Evolutionary conservation across 2,888 invertebrate genomes (phyloP).

Genomic region (Flabesymbios commensalis): DNA sequence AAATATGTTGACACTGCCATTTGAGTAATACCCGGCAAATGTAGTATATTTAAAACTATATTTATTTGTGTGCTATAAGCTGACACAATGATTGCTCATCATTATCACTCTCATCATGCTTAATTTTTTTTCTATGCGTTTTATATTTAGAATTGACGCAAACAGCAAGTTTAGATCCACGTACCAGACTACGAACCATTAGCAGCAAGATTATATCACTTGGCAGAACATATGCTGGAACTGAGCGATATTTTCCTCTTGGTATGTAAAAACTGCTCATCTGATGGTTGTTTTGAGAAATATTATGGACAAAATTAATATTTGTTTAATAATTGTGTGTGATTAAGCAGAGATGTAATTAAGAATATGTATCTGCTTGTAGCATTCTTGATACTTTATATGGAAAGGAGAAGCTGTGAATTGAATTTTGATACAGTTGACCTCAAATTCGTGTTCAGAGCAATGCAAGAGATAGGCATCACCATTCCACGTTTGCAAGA

Average conservation of each 20-base stretch:
- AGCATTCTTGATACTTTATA: conserved; percentile 60
- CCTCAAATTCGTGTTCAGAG: conserved; percentile 72
- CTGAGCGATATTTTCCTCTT: conserved; percentile 85
- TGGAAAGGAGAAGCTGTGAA: conserved; percentile 58
- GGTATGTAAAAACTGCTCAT: conserved; percentile 69
- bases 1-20: too few relatives aligned
- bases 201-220: conserved; percentile 74
- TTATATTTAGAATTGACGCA: conserved; percentile 46
- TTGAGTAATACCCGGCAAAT: too few relatives aligned
- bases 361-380: too few relatives aligned
- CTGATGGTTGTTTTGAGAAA: too few relatives aligned
- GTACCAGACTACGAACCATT: conserved; percentile 64
- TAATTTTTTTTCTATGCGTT: too few relatives aligned
- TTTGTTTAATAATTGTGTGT: too few relatives aligned
- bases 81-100: too few relatives aligned
- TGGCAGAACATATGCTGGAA: conserved; percentile 77
- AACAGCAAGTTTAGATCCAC: conserved; percentile 8
- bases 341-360: too few relatives aligned
- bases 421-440: conserved; percentile 51
- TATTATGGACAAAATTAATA: too few relatives aligned
- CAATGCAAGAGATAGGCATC: conserved; percentile 77
- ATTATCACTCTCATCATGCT: too few relatives aligned
- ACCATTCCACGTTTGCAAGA: conserved; percentile 78
- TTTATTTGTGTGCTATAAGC: too few relatives aligned
- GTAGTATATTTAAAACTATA: too few relatives aligned